phyloP scores from a whole-genome alignment of 2,888 invertebrate species.

The Callimorpha dominula region DNA sequence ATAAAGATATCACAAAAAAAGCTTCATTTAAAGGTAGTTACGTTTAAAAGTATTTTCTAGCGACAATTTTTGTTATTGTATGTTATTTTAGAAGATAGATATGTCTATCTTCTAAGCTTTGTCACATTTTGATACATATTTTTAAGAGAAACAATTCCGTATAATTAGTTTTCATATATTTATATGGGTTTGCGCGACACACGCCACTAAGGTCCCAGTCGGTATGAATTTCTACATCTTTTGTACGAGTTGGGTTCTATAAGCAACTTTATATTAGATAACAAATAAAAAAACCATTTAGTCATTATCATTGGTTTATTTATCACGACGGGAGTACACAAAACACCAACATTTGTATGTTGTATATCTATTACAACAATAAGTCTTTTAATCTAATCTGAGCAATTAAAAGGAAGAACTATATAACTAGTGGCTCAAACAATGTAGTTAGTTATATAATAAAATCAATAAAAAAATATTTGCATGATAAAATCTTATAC shows the following conservation, averaged over 20 bases:
- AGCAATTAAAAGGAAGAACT: slow-evolving; percentile 48
- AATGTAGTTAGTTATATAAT: neutral
- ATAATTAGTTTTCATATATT: too few species aligned
- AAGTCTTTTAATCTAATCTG: slow-evolving; percentile 46
- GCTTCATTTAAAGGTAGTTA: too few species aligned
- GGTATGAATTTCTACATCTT: too few species aligned
- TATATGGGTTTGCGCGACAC: too few species aligned
- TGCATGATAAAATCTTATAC: neutral
- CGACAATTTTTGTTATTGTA: too few species aligned
- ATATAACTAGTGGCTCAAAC: neutral
- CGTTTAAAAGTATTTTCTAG: too few species aligned
- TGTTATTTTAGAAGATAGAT: too few species aligned
- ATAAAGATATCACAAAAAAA: too few species aligned
- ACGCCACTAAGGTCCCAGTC: too few species aligned
- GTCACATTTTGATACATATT: too few species aligned
- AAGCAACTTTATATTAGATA: neutral
- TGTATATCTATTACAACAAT: slow-evolving; percentile 54
- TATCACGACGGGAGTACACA: slow-evolving; percentile 69
- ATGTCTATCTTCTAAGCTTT: too few species aligned
- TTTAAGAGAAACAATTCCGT: too few species aligned
- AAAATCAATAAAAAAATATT: neutral
- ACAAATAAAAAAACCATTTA: slow-evolving; percentile 19
- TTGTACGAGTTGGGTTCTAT: neutral
- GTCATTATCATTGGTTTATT: slow-evolving; percentile 77
- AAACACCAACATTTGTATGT: slow-evolving; percentile 64